Evolutionary conservation across 2,113 vertebrate species (phyloP).

Genomic region (Oncorhynchus clarkii): DNA sequence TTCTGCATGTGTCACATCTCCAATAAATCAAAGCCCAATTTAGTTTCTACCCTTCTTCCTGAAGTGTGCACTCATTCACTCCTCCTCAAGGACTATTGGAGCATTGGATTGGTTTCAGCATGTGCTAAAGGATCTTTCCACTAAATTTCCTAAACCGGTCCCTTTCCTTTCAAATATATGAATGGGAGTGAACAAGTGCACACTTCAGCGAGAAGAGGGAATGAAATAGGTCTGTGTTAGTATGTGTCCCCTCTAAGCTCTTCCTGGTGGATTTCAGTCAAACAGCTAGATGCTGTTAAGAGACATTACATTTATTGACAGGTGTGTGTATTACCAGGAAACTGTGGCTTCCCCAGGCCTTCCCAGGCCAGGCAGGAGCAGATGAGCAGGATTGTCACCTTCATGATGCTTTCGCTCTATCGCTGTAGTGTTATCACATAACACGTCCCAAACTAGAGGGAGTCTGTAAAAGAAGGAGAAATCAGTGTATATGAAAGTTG

Average conservation of each 20-base stretch:
- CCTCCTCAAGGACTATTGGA: too few species aligned
- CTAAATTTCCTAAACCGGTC: too few species aligned
- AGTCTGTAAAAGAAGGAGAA: neutral
- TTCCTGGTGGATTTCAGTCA: neutral
- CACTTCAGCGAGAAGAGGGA: too few species aligned
- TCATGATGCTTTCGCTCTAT: constrained; percentile 7
- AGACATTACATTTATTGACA: neutral
- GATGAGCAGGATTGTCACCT: constrained; percentile 1
- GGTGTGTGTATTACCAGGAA: neutral
- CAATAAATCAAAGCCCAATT: too few species aligned
- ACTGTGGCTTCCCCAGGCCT: neutral
- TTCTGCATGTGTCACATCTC: neutral
- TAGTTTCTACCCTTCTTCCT: too few species aligned
- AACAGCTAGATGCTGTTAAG: neutral
- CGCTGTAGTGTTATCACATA: neutral
- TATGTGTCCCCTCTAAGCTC: too few species aligned
- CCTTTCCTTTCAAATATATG: too few species aligned
- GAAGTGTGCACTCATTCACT: too few species aligned
- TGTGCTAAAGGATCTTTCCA: too few species aligned
- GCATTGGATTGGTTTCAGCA: too few species aligned
- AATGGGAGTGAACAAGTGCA: too few species aligned
- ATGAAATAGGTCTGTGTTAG: too few species aligned
- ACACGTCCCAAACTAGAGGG: neutral
- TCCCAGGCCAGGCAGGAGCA: neutral
- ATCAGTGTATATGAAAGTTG: neutral